phyloP scores from a whole-genome alignment of 2,888 invertebrate genomes.

The Diabrotica balteata region DNA sequence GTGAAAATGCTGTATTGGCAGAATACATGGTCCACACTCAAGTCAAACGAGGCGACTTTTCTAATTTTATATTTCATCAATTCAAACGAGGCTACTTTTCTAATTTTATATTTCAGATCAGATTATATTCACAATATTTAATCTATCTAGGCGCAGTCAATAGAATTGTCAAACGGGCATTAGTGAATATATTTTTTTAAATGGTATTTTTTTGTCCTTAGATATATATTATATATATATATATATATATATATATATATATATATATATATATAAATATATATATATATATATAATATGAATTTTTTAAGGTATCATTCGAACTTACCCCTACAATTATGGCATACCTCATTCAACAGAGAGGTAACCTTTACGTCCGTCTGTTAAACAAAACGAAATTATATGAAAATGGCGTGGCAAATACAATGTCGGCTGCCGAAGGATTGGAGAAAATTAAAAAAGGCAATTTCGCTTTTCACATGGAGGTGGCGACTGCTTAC shows the following conservation, averaged over 20 bases:
- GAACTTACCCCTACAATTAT: constrained; percentile 63
- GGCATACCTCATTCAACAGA: constrained; percentile 50
- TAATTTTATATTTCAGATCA: too few relatives aligned
- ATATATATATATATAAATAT: neutral
- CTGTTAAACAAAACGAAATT: constrained; percentile 45
- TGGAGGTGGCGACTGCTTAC: constrained; percentile 61
- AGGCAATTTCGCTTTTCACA: constrained; percentile 65
- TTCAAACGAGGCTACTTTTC: too few relatives aligned
- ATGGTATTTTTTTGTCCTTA: neutral
- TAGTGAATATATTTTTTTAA: neutral
- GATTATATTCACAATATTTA: too few relatives aligned
- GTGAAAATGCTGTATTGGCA: too few relatives aligned
- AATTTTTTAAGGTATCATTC: constrained; percentile 53
- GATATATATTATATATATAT: neutral
- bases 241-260: neutral
- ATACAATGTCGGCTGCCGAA: constrained; percentile 42
- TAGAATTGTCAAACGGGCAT: neutral
- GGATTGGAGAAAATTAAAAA: constrained; percentile 59
- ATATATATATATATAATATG: neutral
- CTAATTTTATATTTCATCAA: too few relatives aligned
- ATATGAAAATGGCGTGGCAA: constrained; percentile 34
- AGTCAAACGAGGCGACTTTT: too few relatives aligned
- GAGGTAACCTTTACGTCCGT: constrained; percentile 41
- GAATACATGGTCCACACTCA: too few relatives aligned
- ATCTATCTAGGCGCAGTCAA: too few relatives aligned